A percentile compares a stretch with the other conserved stretches of the same genome.
Evolutionary conservation across 2,113 vertebrate species (phyloP).

Genomic region (Podarcis muralis): DNA sequence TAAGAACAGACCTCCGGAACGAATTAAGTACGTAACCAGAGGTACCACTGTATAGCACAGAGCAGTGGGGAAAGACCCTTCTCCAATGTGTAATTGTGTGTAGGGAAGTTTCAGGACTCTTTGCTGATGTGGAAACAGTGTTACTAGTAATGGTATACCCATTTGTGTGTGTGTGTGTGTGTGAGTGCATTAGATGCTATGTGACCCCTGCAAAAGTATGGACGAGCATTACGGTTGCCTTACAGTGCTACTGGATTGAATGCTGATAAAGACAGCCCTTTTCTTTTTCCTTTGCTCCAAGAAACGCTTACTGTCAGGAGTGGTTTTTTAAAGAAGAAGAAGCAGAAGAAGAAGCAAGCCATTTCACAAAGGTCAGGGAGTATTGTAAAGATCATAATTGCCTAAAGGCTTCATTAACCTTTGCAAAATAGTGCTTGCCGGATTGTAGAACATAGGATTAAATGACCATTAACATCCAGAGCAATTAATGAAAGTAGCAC

Average conservation of each 20-base stretch:
- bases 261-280: neutral
- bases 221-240: neutral
- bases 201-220: neutral
- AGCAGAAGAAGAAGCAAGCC: slow-evolving; percentile 4
- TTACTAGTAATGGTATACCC: too few relatives aligned
- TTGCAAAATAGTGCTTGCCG: slow-evolving; percentile 48
- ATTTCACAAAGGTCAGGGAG: slow-evolving; percentile 55
- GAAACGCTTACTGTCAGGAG: slow-evolving; percentile 28
- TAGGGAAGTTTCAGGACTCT: neutral
- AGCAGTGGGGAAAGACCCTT: neutral
- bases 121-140: neutral
- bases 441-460: slow-evolving; percentile 40
- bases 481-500: slow-evolving; percentile 46
- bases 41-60: neutral
- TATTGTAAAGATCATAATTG: slow-evolving; percentile 52
- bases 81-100: neutral
- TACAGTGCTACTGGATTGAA: neutral
- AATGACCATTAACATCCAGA: slow-evolving; percentile 54
- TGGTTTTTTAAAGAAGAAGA: slow-evolving; percentile 20
- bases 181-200: neutral
- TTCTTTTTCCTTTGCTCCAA: neutral
- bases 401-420: slow-evolving; percentile 62
- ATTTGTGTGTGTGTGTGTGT: neutral
- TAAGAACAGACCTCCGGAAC: too few relatives aligned
- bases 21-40: too few relatives aligned